These are phyloP conservation scores for Corythornis vintsioides DNA, from an alignment of 2,113 vertebrate genomes.

Conservation along the genomic window DNA sequence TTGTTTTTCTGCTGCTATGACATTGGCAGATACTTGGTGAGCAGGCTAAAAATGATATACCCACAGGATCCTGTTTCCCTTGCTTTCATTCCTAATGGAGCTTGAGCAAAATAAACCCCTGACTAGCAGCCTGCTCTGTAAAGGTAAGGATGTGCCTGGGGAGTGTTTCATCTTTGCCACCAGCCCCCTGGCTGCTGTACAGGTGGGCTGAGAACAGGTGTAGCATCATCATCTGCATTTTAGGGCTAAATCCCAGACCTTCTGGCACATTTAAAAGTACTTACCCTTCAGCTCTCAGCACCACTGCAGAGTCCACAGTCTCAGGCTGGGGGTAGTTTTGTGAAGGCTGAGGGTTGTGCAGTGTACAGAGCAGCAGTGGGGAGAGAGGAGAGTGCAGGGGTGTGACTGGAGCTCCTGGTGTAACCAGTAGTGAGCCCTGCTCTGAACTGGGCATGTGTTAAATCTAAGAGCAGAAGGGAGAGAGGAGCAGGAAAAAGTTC, in stretches of 20 bases:
- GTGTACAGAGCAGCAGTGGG: accelerated
- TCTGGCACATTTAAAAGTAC: background rate
- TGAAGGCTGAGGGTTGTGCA: background rate
- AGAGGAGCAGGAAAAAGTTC: background rate
- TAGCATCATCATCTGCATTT: background rate
- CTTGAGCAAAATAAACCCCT: background rate
- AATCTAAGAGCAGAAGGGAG: accelerated
- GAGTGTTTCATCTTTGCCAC: background rate
- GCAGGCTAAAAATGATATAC: background rate
- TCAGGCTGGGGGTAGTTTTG: background rate
- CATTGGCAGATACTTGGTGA: background rate
- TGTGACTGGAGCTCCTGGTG: background rate
- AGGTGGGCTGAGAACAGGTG: background rate
- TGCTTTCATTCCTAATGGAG: background rate
- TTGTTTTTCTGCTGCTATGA: background rate
- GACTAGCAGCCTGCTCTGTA: background rate
- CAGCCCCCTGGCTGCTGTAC: background rate
- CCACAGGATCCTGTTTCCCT: background rate
- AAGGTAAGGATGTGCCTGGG: background rate
- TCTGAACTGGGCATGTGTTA: background rate
- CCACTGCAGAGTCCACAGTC: background rate
- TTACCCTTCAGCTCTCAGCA: background rate
- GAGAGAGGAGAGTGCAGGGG: accelerated
- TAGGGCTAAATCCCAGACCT: background rate
- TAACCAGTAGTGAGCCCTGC: background rate